Base-by-base conservation (phyloP, 1,140 invertebrate genomes). In the Magallana angulata region DNA sequence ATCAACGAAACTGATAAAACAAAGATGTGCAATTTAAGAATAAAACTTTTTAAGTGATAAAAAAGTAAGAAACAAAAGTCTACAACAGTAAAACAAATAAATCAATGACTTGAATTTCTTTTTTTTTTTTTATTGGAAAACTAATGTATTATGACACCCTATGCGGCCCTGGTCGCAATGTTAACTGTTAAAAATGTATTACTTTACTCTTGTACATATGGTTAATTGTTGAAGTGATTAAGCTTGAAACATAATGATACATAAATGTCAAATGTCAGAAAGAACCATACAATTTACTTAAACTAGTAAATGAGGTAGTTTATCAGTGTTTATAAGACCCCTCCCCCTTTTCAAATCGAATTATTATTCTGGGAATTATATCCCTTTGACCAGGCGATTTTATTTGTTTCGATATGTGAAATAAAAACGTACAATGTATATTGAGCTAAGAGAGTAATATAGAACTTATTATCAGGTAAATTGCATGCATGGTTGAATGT, bases 231-330 rank as follows among this genome's bases (percentile, higher is more conserved):
- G 3, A 30, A 36, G 68, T 30, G 36, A 76, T 76, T 18, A 30
- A 11, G 11, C 30, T 30, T 76, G 68, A 30, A 76, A 30, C 11
- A 36, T 30, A 8, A 48, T 48, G 5, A 48, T 48, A 48, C 36
- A 76, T 76, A 36, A 76, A 76, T 76, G 68, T 76, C 68, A 76
- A 76, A 76, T 76, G 68, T 76, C 68, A 76, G 12, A 12, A 76
- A 36, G 24, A 30, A 11, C 18, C 8, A 76, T 30, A 30, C 30
- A 30, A 9, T 30, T 30, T 76, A 16, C 16, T n/a, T 64, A 16
- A 64, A 16, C 16, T n/a, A 18, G 14, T 64, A 76, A 36, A 76
- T 36, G 18, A 76, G 24, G 68, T 30, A 30, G 9, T 76, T 76
- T 76, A 16, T 14, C 60, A 48, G 36, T 48, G 36, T 48, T 48